Percentiles rank a stretch among this genome's conserved stretches.
phyloP scores from a whole-genome alignment of 2,797 vertebrate species.

The Anisognathus igniventris region DNA sequence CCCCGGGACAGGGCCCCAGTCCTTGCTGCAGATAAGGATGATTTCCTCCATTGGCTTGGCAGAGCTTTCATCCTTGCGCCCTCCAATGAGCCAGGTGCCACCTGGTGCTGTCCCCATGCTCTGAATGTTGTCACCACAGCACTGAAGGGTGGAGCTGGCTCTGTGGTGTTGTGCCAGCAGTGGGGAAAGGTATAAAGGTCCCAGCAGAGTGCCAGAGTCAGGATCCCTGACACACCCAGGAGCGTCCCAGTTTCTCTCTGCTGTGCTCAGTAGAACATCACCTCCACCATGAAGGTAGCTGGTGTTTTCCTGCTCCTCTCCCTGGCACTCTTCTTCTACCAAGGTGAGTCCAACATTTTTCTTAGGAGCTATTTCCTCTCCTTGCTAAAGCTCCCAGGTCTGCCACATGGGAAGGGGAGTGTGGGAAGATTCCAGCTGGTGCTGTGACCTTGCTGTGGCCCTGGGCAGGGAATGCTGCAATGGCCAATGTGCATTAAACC shows the following conservation, averaged over 20 bases:
- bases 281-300: conserved; percentile 26
- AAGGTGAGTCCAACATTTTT: conserved; percentile 32
- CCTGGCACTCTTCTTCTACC: conserved; percentile 4
- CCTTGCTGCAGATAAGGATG: background rate
- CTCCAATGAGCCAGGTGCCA: conserved; percentile 14
- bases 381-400: background rate
- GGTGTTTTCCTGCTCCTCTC: conserved; percentile 31
- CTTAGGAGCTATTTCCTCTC: background rate
- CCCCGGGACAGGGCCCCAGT: background rate
- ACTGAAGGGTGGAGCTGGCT: background rate
- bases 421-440: background rate
- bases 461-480: background rate
- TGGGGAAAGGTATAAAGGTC: background rate
- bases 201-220: background rate
- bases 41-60: background rate
- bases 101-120: background rate
- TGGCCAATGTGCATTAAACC: background rate
- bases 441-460: background rate
- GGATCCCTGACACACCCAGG: background rate
- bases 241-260: background rate
- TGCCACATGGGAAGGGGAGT: background rate
- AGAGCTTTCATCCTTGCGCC: background rate
- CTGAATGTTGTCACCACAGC: background rate
- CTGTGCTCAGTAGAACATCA: background rate
- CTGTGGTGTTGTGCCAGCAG: background rate